These are phyloP conservation scores for Drosophila anomelani DNA, from an alignment of 2,888 invertebrate species.

Conservation along the genomic window DNA sequence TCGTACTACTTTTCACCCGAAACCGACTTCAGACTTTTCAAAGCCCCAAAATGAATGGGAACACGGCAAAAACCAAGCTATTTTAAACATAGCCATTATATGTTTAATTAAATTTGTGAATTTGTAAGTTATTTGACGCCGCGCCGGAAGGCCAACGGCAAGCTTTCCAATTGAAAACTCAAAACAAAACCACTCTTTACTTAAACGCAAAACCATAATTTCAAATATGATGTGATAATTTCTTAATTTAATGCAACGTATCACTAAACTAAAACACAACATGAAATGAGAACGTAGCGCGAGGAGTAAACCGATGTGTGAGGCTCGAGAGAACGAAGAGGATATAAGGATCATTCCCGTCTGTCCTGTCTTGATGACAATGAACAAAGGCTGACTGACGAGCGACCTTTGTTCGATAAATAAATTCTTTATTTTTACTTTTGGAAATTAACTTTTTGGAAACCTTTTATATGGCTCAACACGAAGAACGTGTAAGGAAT, in stretches of 20 bases:
- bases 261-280: constrained; percentile 56
- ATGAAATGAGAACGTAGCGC: constrained; percentile 46
- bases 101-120: constrained; percentile 64
- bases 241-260: constrained; percentile 75
- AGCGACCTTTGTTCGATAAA: constrained; percentile 55
- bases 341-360: constrained; percentile 70
- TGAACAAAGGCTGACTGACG: constrained; percentile 51
- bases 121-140: constrained; percentile 75
- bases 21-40: constrained; percentile 45
- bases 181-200: constrained; percentile 60
- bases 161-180: constrained; percentile 32
- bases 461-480: constrained; percentile 74
- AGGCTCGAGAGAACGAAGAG: constrained; percentile 1
- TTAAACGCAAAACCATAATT: constrained; percentile 57
- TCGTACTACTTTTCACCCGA: constrained; percentile 55
- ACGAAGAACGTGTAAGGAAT: constrained; percentile 27
- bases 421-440: constrained; percentile 58
- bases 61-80: constrained; percentile 15
- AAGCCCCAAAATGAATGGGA: constrained; percentile 6
- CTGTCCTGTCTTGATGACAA: constrained; percentile 60
- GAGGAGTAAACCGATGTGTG: constrained; percentile 26
- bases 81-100: constrained; percentile 68
- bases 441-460: constrained; percentile 66
- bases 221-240: constrained; percentile 73
- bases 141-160: constrained; percentile 24